phyloP scores from a whole-genome alignment of 2,113 vertebrate species.

The Pimephales promelas region DNA sequence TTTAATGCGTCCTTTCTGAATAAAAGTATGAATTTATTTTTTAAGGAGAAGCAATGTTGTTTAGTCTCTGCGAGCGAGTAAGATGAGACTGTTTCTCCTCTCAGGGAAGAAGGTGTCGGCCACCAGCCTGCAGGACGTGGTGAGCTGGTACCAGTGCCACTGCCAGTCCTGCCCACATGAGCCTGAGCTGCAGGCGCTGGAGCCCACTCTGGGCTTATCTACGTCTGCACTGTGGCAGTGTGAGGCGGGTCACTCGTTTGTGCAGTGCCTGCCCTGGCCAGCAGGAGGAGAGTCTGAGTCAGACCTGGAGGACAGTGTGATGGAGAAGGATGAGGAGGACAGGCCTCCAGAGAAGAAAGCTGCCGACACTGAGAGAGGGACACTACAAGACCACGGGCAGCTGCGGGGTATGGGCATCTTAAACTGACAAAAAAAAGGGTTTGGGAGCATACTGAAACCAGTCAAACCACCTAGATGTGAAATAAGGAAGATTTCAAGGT shows the following conservation, averaged over 20 bases:
- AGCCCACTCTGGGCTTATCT: conserved; percentile 78
- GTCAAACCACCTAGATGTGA: neutral
- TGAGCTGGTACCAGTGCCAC: conserved; percentile 90
- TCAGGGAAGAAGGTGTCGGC: conserved; percentile 77
- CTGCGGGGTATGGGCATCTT: conserved; percentile 13
- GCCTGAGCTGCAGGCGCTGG: conserved; percentile 80
- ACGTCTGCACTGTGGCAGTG: conserved; percentile 87
- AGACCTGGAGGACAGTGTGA: conserved; percentile 67
- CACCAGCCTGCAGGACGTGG: conserved; percentile 82
- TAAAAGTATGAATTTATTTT: neutral
- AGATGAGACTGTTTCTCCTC: neutral
- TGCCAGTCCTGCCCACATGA: conserved; percentile 82
- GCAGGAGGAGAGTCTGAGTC: conserved; percentile 78
- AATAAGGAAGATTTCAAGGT: neutral
- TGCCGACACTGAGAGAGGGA: conserved; percentile 48
- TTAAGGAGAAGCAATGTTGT: neutral
- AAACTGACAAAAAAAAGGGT: no score
- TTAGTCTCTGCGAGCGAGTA: neutral
- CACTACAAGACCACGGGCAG: neutral
- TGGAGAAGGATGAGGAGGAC: conserved; percentile 9
- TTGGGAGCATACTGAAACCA: no score
- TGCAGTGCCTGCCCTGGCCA: conserved; percentile 84
- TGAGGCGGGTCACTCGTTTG: conserved; percentile 83
- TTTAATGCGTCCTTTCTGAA: neutral
- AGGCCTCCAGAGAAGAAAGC: neutral